Base-by-base conservation (phyloP, 2,888 invertebrate species). In the Caenorhabditis japonica region DNA sequence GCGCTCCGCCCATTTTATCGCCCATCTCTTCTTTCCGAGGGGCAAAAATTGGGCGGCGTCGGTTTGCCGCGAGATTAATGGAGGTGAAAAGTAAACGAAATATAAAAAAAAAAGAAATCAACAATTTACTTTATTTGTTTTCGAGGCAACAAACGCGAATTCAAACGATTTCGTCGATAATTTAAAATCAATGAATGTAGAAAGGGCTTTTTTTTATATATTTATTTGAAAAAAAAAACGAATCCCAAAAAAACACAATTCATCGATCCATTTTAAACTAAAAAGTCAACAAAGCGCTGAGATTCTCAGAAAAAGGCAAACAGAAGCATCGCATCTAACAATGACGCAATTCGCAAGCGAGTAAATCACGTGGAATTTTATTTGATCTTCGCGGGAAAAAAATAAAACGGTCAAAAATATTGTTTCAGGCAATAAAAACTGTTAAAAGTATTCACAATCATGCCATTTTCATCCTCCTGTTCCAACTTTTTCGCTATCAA, bases 221-320 rank as follows among this genome's bases (percentile, higher is more conserved):
- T n/a, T n/a, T n/a, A n/a, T n/a, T n/a, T n/a, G n/a, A n/a, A n/a
- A n/a, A n/a, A n/a, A 25, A 8, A 44, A n/a, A 19, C 21, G 44
- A 44, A 44, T 21, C 23, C 44, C 34, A 17, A 23, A 36, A 23
- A 21, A 5, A 15, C 2, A 41, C 17, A 4, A 7, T 15, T 41
- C 4, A 47, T 33, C 19, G 3, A 13, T 5, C 43, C 30, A 55
- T 43, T 56, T 56, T 46, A 34, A 56, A 44, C 15, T 23, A 46
- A 56, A 56, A 46, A 25, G 44, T 56, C 44, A 43, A 56, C 3
- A 55, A 8, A 12, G 13, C 4, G 2, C 12, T 15, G 43, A n/a
- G 5, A 15, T 44, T 25, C 56, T 55, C 7, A 55, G 55, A 55
- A n/a, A 53, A 41, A 3, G n/a, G n/a, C n/a, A n/a, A n/a, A 49